phyloP scores from a whole-genome alignment of 2,797 vertebrate genomes.

The Loriculus beryllinus region DNA sequence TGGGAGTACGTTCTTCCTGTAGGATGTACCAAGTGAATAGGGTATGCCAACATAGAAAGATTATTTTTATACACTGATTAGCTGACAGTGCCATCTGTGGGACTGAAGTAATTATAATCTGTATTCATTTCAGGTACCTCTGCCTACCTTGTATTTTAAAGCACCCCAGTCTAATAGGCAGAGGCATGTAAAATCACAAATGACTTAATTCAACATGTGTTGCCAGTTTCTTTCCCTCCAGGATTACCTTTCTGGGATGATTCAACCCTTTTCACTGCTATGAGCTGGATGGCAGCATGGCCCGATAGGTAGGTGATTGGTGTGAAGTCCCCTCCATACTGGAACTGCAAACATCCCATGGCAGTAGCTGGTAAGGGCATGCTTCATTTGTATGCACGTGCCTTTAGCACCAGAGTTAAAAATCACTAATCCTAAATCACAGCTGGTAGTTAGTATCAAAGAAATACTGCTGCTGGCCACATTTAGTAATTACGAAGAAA shows the following conservation, averaged over 20 bases:
- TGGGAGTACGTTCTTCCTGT: background rate
- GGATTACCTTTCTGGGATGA: background rate
- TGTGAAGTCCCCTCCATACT: background rate
- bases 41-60: background rate
- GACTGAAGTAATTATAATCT: background rate
- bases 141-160: background rate
- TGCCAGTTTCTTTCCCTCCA: background rate
- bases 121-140: background rate
- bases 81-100: background rate
- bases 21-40: background rate
- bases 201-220: background rate
- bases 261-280: background rate
- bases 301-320: background rate
- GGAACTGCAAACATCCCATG: background rate
- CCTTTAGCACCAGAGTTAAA: background rate
- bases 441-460: background rate
- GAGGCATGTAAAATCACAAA: background rate
- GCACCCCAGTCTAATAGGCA: background rate
- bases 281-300: background rate
- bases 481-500: background rate
- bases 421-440: background rate
- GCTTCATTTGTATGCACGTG: background rate
- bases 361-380: background rate
- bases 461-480: background rate
- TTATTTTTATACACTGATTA: background rate